phyloP scores from a whole-genome alignment of 2,888 invertebrate species.

The Ennomos erosarius region DNA sequence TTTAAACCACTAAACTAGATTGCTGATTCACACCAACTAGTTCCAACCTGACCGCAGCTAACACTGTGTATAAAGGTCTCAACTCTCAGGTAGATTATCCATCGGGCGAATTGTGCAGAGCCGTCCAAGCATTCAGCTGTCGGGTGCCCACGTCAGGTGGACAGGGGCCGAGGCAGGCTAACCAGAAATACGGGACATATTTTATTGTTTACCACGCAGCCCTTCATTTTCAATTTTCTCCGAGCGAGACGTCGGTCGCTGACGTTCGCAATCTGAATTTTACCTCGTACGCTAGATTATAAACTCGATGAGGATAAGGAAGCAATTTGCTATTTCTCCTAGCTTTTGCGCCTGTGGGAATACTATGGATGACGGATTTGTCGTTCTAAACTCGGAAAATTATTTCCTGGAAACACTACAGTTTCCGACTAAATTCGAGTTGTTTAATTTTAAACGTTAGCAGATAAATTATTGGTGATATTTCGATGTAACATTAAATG shows the following conservation, averaged over 20 bases:
- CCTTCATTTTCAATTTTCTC: slow-evolving; percentile 48
- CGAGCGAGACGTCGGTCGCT: slow-evolving; percentile 37
- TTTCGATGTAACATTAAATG: neutral
- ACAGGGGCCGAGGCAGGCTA: slow-evolving; percentile 40
- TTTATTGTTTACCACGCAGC: slow-evolving; percentile 47
- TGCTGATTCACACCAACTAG: slow-evolving; percentile 6
- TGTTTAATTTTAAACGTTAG: too few species aligned
- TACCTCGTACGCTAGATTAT: slow-evolving; percentile 25
- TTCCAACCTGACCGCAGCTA: slow-evolving; percentile 19
- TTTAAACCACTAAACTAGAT: neutral
- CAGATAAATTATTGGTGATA: too few species aligned
- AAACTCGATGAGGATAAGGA: slow-evolving; percentile 28
- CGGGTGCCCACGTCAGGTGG: slow-evolving; percentile 38
- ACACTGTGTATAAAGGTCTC: slow-evolving; percentile 27
- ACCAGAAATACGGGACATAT: slow-evolving; percentile 42
- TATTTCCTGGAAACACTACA: too few species aligned
- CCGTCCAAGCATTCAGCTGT: slow-evolving; percentile 38
- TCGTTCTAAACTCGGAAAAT: too few species aligned
- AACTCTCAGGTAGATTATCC: slow-evolving; percentile 30
- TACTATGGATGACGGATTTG: neutral
- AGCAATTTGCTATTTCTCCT: slow-evolving; percentile 28
- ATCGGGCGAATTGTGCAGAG: slow-evolving; percentile 29
- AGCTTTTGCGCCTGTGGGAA: slow-evolving; percentile 7
- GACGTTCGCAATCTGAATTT: slow-evolving; percentile 34
- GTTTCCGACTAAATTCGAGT: too few species aligned